phyloP scores from a whole-genome alignment of 2,113 vertebrate species.

The Bagarius yarrelli region DNA sequence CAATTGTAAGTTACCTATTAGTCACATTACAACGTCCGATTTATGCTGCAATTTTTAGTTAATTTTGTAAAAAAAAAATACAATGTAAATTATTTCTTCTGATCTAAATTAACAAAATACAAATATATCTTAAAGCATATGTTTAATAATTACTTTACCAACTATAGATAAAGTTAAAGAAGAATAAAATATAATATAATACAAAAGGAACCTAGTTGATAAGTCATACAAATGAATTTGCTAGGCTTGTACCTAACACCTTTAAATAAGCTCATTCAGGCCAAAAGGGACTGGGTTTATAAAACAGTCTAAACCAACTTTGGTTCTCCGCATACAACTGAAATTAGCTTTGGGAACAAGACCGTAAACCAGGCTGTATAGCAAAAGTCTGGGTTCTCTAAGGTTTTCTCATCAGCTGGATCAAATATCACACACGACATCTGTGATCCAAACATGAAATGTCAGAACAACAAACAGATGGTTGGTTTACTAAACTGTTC shows the following conservation, averaged over 20 bases:
- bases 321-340: slow-evolving; percentile 36
- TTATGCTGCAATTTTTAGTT: not conserved
- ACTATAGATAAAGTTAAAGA: no score
- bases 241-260: slow-evolving; percentile 5
- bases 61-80: not conserved
- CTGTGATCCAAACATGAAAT: slow-evolving; percentile 40
- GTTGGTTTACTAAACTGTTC: slow-evolving; percentile 36
- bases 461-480: slow-evolving; percentile 48
- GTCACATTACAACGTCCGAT: not conserved
- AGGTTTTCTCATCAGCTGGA: slow-evolving; percentile 34
- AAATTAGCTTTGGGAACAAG: slow-evolving; percentile 52
- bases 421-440: slow-evolving; percentile 44
- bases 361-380: slow-evolving; percentile 39
- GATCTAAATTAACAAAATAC: not conserved
- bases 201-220: no score
- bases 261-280: slow-evolving; percentile 18
- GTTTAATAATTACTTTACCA: no score
- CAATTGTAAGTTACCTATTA: no score
- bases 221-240: no score
- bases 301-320: slow-evolving; percentile 41
- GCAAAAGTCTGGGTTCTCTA: slow-evolving; percentile 29
- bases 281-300: slow-evolving; percentile 29
- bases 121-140: no score
- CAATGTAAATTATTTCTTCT: not conserved
- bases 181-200: no score